Base-by-base conservation (phyloP, 2,888 invertebrate genomes). In the Octodonta nipae region DNA sequence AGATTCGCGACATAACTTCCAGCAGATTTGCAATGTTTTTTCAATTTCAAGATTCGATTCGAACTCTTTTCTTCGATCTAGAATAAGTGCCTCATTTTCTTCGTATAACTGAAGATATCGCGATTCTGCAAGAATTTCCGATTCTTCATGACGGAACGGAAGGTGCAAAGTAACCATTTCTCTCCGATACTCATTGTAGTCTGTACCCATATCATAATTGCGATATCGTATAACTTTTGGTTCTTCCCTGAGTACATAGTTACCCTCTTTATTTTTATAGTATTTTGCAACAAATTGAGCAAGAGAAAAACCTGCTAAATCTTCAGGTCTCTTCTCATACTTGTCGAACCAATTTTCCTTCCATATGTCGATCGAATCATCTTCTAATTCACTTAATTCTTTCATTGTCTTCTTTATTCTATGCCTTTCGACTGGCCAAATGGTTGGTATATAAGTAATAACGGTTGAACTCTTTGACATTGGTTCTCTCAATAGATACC, bases 401-500 rank as follows among this genome's bases (percentile, higher is more conserved):
- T 45, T 50, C 30, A 41, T 41, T 39, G 46, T 54, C 49, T 46
- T 57, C 41, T 37, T 46, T 31, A 50, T 49, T 35, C 55, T 40
- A 25, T 50, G 54, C 30, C 63, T 47, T 39, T 63, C 60, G 25
- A 45, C 29, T 1, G 62, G 61, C 56, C 54, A 58, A 11, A 53
- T 39, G 15, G 58, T 60, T 22, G 55, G 51, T 3, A 60, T 61
- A 44, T 52, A 56, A 28, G 48, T 48, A 32, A 57, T 35, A 24
- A 40, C 35, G 25, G 35, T 28, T 4, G 53, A 55, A 34, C 49
- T 31, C 41, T 55, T 46, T 11, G 53, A 54, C 62, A 64, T 65
- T 6, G 60, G 58, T 37, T 60, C 47, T 16, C 61, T 44, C 27
- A 65, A 37, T 2, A 65, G 37, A 50, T 54, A 63, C 61, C 61